Base-by-base conservation (phyloP, 2,113 vertebrate species). In the Eubucco bourcierii region DNA sequence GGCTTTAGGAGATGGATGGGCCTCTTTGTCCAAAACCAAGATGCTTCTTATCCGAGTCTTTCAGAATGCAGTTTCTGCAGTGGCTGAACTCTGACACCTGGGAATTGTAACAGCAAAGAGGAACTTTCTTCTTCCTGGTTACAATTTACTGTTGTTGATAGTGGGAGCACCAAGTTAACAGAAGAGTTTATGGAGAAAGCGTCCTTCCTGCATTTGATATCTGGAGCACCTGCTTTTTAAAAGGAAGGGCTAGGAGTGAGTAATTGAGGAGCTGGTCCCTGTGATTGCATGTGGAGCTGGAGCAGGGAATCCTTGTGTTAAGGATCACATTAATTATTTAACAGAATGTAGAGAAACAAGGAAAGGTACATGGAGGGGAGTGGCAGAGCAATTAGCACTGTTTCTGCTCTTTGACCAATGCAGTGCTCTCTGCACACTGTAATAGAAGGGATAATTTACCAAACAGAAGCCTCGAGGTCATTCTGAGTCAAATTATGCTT, bases 391-490 rank as follows among this genome's bases (percentile, higher is more conserved):
- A 16, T 94, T 91, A 88, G 60, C 0, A 10, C 60, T 1, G 3
- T 85, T 95, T 85, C 76, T 94, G 92, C 74, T 75, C 90, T 91
- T 95, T 88, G 76, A 73, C 92, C 85, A 80, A 25, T 71, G 7
- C 31, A 28, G 27, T 46, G 44, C 29, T 93, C 80, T 1, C 1
- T 90, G 65, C 13, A 34, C 2, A 4, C 73, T 85, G 46, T 74
- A 86, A 24, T 7, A 75, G 76, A 65, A 80, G 80, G 86, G 88
- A 88, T 94, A 44, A 72, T n/a, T 65, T 81, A 79, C 66, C 0
- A 2, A 88, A 70, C 74, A 87, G 84, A 71, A 90, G 63, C 66
- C 39, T 46, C 81, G 83, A 91, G 70, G 83, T 86, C 70, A 46
- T 34, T 84, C 18, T 5, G 72, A 90, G 47, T 77, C 80, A 87